Evolutionary conservation across 2,888 invertebrate genomes (phyloP), one percentile per base, ranked within the genome.

Genomic region (Dermolepida albohirtum): DNA sequence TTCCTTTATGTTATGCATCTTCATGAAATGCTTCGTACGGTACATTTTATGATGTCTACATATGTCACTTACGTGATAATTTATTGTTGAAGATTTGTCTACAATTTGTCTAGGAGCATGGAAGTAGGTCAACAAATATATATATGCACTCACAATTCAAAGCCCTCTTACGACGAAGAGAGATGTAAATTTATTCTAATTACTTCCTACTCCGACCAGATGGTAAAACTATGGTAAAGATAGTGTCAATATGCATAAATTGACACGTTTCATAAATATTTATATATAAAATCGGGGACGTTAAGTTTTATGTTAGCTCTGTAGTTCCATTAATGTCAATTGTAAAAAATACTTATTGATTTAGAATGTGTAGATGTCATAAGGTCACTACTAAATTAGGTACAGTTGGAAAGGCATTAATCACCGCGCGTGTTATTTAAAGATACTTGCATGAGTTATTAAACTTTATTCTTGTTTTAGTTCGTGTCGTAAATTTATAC

Each of bases 151-250:
- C 17, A 12, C 44, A 44, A 59, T 59, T 59, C 14, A 44, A 59
- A 59, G 29, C 14, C 47, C 44, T 59, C 59, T 59, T 59, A 44
- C 44, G 16, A 17, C 29, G 29, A 29, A 44, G 43, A 34, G 59
- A 47, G 59, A 59, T 59, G 59, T 44, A 59, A 59, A 59, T 59
- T 59, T 59, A 59, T 59, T 59, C 59, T 59, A 59, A 59, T 59
- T 44, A 59, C 59, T 59, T 59, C 59, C 59, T 59, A 59, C 59
- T 44, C 43, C 44, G 59, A 44, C 59, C 59, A 59, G 59, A 59
- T 59, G 59, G 59, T 59, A 59, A 40, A 29, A 44, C 44, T 43
- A 57, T 44, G 44, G 29, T 12, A 59, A 1, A 43, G 44, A 54
- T 14, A 14, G 54, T 5, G 54, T 54, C 17, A 54, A 14, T 54